Evolutionary conservation across 2,888 invertebrate genomes (phyloP).

Genomic region (Drosophila monieri): DNA sequence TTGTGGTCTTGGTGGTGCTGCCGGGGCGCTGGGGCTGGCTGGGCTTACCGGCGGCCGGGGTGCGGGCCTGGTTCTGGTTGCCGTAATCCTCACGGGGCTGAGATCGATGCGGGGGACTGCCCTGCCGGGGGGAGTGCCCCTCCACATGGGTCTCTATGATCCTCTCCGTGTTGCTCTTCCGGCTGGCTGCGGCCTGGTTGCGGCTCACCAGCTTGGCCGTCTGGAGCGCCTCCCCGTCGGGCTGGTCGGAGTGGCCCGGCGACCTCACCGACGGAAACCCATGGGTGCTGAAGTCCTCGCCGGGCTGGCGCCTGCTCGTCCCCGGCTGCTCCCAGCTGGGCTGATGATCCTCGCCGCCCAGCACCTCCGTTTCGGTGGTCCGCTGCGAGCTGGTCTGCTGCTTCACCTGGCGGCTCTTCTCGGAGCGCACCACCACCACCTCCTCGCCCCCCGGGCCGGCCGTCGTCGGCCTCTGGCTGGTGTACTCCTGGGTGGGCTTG

Average conservation of each 20-base stretch:
- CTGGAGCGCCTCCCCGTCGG: slow-evolving; percentile 54
- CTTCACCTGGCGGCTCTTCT: slow-evolving; percentile 72
- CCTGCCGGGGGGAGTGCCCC: slow-evolving; percentile 16
- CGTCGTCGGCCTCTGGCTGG: slow-evolving; percentile 56
- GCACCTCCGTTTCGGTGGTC: slow-evolving; percentile 70
- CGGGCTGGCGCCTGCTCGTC: slow-evolving; percentile 38
- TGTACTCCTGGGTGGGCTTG: slow-evolving; percentile 72
- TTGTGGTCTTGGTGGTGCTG: slow-evolving; percentile 32
- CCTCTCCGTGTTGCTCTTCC: slow-evolving; percentile 70
- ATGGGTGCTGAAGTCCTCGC: slow-evolving; percentile 67
- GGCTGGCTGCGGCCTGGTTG: slow-evolving; percentile 39
- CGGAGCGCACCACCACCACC: slow-evolving; percentile 72
- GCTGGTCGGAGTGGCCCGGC: slow-evolving; percentile 45
- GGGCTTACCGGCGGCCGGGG: slow-evolving; percentile 55
- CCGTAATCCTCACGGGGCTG: slow-evolving; percentile 56
- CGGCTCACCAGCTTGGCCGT: slow-evolving; percentile 31
- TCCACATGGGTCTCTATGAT: slow-evolving; percentile 69
- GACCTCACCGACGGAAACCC: slow-evolving; percentile 74
- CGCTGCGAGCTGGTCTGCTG: slow-evolving; percentile 70
- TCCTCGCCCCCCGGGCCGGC: slow-evolving; percentile 60
- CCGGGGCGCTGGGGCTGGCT: slow-evolving; percentile 41
- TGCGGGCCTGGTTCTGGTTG: slow-evolving; percentile 64
- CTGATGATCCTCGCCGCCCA: slow-evolving; percentile 52
- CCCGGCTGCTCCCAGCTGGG: slow-evolving; percentile 62
- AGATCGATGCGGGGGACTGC: slow-evolving; percentile 45